Evolutionary conservation across 2,888 invertebrate species (phyloP).

Genomic region (Kuschelorhynchus macadamiae): DNA sequence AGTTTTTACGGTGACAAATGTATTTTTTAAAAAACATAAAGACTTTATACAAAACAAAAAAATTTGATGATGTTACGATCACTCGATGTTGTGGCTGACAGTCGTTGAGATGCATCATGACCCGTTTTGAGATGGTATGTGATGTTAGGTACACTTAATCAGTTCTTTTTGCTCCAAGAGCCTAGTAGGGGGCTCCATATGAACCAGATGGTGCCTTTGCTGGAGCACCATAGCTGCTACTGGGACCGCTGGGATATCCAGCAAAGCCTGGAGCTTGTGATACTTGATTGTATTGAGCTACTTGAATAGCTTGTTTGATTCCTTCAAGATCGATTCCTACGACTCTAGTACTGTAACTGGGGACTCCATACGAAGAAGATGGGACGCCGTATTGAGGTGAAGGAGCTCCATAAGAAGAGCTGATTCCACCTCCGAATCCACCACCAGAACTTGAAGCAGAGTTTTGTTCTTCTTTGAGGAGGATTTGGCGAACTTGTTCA

Average conservation of each 20-base stretch:
- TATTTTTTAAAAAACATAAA: slow-evolving; percentile 70
- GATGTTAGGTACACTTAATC: slow-evolving; percentile 59
- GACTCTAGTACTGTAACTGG: slow-evolving; percentile 74
- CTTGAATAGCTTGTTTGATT: slow-evolving; percentile 89
- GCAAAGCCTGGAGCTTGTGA: slow-evolving; percentile 70
- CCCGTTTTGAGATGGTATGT: slow-evolving; percentile 61
- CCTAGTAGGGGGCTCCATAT: slow-evolving; percentile 58
- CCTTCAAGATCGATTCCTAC: slow-evolving; percentile 89
- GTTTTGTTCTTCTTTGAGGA: slow-evolving; percentile 84
- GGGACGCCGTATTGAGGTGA: slow-evolving; percentile 79
- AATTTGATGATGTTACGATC: slow-evolving; percentile 60
- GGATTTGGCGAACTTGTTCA: slow-evolving; percentile 88
- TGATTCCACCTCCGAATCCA: slow-evolving; percentile 70
- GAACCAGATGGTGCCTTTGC: slow-evolving; percentile 71
- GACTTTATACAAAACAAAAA: slow-evolving; percentile 70
- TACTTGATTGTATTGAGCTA: slow-evolving; percentile 85
- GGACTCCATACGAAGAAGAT: slow-evolving; percentile 78
- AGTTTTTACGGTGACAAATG: slow-evolving; percentile 70
- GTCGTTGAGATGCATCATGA: slow-evolving; percentile 67
- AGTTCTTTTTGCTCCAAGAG: slow-evolving; percentile 54
- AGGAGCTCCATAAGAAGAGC: slow-evolving; percentile 71
- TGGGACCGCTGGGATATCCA: slow-evolving; percentile 70
- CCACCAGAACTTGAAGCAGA: slow-evolving; percentile 70
- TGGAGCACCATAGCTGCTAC: slow-evolving; percentile 70
- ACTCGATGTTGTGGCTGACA: slow-evolving; percentile 56